Evolutionary conservation across 2,797 vertebrate genomes (phyloP).

Genomic region (Poeciliopsis turneri): DNA sequence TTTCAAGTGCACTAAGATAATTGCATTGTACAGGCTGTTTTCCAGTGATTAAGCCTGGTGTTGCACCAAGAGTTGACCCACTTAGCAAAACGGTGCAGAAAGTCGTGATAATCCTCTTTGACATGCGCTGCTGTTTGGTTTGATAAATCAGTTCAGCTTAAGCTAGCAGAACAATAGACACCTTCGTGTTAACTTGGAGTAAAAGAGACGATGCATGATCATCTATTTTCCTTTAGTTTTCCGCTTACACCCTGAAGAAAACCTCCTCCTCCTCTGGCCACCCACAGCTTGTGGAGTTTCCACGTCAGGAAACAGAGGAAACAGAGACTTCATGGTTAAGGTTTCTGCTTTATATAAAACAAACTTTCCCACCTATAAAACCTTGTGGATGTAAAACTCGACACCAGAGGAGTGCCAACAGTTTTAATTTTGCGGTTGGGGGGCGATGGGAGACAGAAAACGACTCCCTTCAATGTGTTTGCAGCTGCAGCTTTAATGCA

Average conservation of each 20-base stretch:
- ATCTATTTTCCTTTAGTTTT: neutral
- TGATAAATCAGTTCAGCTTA: neutral
- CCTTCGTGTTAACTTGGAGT: too few relatives aligned
- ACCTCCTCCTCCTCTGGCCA: neutral
- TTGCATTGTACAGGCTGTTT: too few relatives aligned
- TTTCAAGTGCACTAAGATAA: too few relatives aligned
- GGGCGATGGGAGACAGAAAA: too few relatives aligned
- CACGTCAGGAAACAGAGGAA: slow-evolving; percentile 2
- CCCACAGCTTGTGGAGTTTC: neutral
- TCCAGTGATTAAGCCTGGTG: neutral
- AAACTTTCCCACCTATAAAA: too few relatives aligned
- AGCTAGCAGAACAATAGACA: neutral
- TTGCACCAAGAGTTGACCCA: neutral
- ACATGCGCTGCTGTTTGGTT: neutral
- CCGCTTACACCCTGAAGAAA: neutral
- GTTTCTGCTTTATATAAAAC: neutral
- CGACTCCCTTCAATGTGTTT: neutral
- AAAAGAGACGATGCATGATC: neutral
- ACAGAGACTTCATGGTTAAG: neutral
- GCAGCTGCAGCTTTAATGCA: neutral
- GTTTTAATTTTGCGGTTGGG: neutral
- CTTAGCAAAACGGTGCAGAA: neutral
- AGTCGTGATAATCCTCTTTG: neutral
- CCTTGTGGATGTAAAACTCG: too few relatives aligned
- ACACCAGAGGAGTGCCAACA: neutral